Conservation (phyloP, 2,113 vertebrate species). For the Tragelaphus buxtoni region DNA sequence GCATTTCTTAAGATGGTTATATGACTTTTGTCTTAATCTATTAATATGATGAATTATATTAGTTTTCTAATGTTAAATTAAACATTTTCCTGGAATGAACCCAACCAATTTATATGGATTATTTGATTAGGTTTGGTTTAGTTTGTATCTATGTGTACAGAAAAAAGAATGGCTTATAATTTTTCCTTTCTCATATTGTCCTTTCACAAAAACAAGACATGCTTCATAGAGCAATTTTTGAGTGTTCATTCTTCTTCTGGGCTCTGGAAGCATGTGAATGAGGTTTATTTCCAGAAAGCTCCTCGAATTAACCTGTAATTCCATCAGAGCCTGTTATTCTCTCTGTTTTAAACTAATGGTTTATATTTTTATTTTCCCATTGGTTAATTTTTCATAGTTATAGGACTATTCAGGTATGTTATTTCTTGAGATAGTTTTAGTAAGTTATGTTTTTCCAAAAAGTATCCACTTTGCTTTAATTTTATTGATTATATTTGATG, state of each 20-base stretch:
- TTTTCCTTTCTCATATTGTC: not conserved
- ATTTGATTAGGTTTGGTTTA: not conserved
- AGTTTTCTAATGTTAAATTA: not conserved
- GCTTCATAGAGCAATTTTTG: not conserved
- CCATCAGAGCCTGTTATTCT: not conserved
- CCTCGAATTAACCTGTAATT: not conserved
- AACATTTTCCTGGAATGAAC: not conserved
- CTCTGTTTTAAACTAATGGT: not conserved
- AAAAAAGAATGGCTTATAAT: not conserved
- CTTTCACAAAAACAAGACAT: not conserved
- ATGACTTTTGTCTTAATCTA: not conserved
- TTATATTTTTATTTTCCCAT: not conserved
- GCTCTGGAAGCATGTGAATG: not conserved
- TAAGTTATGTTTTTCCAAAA: not conserved
- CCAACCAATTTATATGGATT: not conserved
- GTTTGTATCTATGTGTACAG: not conserved
- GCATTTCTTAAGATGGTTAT: not conserved
- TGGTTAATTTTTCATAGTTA: not conserved
- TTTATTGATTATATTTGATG: not conserved
- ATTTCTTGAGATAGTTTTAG: not conserved
- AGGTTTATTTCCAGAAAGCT: not conserved
- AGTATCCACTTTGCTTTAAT: not conserved
- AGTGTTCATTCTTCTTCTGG: not conserved
- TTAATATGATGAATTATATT: not conserved
- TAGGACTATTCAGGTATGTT: not conserved